A percentile compares a stretch with the other conserved stretches of the same genome.
phyloP scores from a whole-genome alignment of 1,140 invertebrate species.

The Drosophila bocki region DNA sequence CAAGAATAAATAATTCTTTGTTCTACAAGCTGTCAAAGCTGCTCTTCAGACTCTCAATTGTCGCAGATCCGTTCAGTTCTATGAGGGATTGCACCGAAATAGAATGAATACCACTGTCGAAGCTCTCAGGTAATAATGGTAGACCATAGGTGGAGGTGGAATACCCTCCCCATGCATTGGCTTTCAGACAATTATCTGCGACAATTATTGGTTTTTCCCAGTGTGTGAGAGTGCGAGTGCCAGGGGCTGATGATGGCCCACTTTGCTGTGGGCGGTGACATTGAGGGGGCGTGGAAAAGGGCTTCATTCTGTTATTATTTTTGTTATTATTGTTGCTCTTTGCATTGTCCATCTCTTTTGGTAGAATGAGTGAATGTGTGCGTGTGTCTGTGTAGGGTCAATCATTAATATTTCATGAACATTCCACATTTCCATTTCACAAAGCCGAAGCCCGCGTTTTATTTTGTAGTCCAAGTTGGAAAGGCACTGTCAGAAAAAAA shows the following conservation, averaged over 20 bases:
- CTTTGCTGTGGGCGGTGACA: conserved; percentile 65
- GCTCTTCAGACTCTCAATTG: conserved; percentile 1
- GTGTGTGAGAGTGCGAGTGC: conserved; percentile 12
- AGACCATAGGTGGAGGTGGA: not conserved
- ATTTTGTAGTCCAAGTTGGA: conserved; percentile 25
- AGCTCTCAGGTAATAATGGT: not conserved
- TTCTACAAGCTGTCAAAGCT: not conserved
- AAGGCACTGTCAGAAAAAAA: conserved; percentile 2
- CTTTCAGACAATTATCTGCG: conserved; percentile 51
- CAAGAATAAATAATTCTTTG: not conserved
- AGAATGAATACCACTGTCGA: not conserved
- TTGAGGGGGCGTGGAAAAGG: conserved; percentile 48
- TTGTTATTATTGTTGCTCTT: conserved; percentile 36
- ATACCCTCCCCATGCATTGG: conserved; percentile 14
- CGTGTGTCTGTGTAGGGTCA: conserved; percentile 49
- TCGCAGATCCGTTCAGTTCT: not conserved
- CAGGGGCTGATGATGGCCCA: conserved; percentile 48
- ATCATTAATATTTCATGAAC: conserved; percentile 85
- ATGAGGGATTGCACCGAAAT: not conserved
- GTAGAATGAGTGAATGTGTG: not conserved
- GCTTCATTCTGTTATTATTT: conserved; percentile 6
- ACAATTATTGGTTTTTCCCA: conserved; percentile 66
- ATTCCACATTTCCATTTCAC: conserved; percentile 71
- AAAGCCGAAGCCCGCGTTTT: conserved; percentile 46
- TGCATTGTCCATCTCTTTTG: conserved; percentile 39